Evolutionary conservation across 2,113 vertebrate genomes (phyloP).

Genomic region (Myiozetetes cayanensis): DNA sequence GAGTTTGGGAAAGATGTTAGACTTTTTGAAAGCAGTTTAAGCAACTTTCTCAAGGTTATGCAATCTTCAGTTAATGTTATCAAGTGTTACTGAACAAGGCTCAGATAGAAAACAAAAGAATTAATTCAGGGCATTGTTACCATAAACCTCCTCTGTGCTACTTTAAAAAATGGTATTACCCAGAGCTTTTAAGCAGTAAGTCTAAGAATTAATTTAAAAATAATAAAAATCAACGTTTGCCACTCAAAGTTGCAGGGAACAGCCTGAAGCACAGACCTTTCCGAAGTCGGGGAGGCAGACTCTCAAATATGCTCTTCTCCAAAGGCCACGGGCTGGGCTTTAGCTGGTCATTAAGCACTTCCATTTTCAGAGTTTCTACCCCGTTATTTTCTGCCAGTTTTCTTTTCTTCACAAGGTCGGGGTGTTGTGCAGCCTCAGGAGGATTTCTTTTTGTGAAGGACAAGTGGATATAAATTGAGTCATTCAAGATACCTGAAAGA

Average conservation of each 20-base stretch:
- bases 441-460: slow-evolving; percentile 7
- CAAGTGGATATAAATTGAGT: slow-evolving; percentile 32
- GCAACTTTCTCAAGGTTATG: background rate
- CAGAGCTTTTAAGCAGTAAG: background rate
- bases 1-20: background rate
- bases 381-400: background rate
- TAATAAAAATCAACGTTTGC: background rate
- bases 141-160: background rate
- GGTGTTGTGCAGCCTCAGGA: background rate
- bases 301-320: slow-evolving; percentile 76
- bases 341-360: slow-evolving; percentile 50
- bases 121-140: background rate
- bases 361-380: background rate
- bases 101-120: background rate
- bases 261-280: slow-evolving; percentile 71
- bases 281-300: slow-evolving; percentile 76
- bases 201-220: background rate
- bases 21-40: background rate
- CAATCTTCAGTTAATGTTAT: background rate
- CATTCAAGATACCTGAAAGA: slow-evolving; percentile 76
- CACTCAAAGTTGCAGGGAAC: background rate
- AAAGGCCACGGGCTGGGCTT: slow-evolving; percentile 74
- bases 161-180: background rate
- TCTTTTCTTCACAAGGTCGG: background rate
- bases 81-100: background rate